phyloP scores from a whole-genome alignment of 1,140 invertebrate genomes.

The Leptestheria dahalacensis region DNA sequence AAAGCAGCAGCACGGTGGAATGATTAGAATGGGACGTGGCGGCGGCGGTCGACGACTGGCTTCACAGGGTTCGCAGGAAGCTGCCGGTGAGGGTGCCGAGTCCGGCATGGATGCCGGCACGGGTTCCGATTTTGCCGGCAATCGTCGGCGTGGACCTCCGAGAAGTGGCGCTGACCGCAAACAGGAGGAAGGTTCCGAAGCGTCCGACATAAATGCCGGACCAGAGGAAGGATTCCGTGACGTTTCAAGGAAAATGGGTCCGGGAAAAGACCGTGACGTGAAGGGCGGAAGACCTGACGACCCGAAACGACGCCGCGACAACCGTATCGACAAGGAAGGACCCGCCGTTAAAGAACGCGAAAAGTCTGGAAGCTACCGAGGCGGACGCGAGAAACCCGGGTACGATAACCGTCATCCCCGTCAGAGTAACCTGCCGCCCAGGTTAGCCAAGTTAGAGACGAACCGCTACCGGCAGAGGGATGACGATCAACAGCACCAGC shows the following conservation, averaged over 20 bases:
- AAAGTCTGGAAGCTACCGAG: neutral
- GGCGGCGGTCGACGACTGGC: conserved; percentile 7
- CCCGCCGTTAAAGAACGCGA: neutral
- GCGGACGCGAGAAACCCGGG: conserved; percentile 9
- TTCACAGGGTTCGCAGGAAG: neutral
- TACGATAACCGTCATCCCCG: conserved; percentile 37
- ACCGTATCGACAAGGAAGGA: conserved; percentile 25
- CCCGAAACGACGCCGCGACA: conserved; percentile 38
- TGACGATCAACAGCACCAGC: conserved; percentile 19
- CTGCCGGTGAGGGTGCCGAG: neutral
- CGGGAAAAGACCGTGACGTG: conserved; percentile 23
- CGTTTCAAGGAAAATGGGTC: too few species aligned
- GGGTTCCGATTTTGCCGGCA: too few species aligned
- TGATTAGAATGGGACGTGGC: conserved; percentile 12
- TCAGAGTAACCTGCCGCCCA: conserved; percentile 48
- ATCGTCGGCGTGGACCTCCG: neutral
- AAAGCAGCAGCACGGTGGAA: conserved; percentile 1
- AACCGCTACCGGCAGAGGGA: conserved; percentile 1
- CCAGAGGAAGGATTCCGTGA: too few species aligned
- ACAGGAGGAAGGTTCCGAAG: neutral
- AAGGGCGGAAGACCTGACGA: conserved; percentile 27
- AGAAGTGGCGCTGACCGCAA: neutral
- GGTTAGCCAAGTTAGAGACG: conserved; percentile 47
- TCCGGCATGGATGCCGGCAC: too few species aligned
- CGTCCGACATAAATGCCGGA: too few species aligned